phyloP scores from a whole-genome alignment of 2,888 invertebrate species.

The Tetragnatha montana region DNA sequence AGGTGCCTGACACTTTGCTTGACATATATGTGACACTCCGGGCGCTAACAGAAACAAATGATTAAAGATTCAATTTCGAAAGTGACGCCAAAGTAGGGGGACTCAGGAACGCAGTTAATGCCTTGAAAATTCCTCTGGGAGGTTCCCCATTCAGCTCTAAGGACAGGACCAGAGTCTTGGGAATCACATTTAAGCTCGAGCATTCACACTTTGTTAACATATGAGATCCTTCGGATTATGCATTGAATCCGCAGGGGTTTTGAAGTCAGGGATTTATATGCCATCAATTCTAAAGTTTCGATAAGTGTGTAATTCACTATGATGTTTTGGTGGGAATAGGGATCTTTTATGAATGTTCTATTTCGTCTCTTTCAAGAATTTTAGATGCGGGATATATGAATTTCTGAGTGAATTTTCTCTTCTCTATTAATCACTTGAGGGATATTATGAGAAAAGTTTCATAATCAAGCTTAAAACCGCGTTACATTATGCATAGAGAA shows the following conservation, averaged over 20 bases:
- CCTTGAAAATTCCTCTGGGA: constrained; percentile 23
- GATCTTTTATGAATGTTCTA: neutral
- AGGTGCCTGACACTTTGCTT: neutral
- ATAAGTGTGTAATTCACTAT: neutral
- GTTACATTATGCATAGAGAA: too few species aligned
- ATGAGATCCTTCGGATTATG: neutral
- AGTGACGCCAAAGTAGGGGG: constrained; percentile 10
- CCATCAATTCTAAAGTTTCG: neutral
- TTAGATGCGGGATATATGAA: neutral
- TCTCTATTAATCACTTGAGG: neutral
- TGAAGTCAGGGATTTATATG: neutral
- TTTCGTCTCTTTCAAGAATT: neutral
- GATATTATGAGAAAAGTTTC: neutral
- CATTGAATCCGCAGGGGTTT: neutral
- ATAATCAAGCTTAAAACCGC: neutral
- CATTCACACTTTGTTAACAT: neutral
- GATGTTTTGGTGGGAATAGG: neutral
- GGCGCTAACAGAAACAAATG: constrained; percentile 44
- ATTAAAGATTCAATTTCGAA: constrained; percentile 56
- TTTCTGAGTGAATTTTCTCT: neutral
- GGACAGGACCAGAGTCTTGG: neutral
- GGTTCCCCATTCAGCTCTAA: neutral
- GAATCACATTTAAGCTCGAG: neutral
- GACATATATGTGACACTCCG: neutral
- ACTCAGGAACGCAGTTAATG: constrained; percentile 15